Conservation (phyloP, 2,888 invertebrate genomes). For the Sabellastarte sp. region DNA sequence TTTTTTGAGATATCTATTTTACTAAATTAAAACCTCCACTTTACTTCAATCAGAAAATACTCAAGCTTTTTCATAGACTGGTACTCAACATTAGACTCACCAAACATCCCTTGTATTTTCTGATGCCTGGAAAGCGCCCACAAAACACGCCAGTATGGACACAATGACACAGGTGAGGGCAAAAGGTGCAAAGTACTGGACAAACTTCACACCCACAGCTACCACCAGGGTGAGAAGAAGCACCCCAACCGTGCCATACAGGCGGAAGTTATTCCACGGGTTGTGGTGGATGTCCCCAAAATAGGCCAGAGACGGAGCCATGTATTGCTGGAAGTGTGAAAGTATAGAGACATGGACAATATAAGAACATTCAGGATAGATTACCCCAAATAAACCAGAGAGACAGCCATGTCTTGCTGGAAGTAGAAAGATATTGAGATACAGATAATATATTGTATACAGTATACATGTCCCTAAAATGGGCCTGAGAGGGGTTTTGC, state of each 20-base stretch:
- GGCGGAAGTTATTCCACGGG: constrained; percentile 94
- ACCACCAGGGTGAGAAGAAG: constrained; percentile 85
- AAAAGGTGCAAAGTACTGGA: constrained; percentile 94
- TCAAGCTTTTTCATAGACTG: neutral
- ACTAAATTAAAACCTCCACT: neutral
- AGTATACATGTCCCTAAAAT: no score
- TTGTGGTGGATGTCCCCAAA: constrained; percentile 72
- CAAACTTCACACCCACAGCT: constrained; percentile 93
- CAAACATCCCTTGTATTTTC: constrained; percentile 19
- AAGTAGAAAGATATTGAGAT: no score
- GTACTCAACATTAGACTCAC: constrained; percentile 14
- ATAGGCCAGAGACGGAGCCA: constrained; percentile 69
- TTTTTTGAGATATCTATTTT: no score
- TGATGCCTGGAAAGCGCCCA: constrained; percentile 72
- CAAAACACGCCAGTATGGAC: constrained; percentile 89
- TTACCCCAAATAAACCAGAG: no score
- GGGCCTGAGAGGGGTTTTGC: no score
- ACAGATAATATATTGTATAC: no score
- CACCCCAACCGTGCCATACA: constrained; percentile 87
- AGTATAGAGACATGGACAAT: no score
- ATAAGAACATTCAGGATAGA: no score
- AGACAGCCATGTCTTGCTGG: no score
- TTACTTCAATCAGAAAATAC: neutral
- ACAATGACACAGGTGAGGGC: constrained; percentile 91
- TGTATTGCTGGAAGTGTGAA: constrained; percentile 34